Evolutionary conservation across 2,113 vertebrate genomes (phyloP), one percentile per base, ranked within the genome.

Genomic region (Notechis scutatus): DNA sequence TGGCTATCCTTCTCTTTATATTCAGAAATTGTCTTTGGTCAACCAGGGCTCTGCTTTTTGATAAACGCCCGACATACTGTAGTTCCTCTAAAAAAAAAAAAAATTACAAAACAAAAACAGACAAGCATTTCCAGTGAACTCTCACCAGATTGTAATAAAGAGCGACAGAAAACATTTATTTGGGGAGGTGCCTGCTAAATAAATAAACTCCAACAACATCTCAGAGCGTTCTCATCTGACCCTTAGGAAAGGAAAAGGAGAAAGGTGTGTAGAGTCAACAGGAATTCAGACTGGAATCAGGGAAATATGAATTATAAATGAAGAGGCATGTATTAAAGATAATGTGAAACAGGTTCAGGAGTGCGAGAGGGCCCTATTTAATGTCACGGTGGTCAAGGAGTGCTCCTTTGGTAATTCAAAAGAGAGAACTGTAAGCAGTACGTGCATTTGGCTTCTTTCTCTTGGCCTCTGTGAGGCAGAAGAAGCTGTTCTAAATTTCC

Each of bases 271-370:
- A 64, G 88, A 95, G 90, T 87, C 94, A 96, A 95, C 21, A 94
- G 93, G 90, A 92, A 93, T 91, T 57, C 50, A 94, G 94, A 91
- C 94, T 93, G 94, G 94, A 96, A 94, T 94, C 94, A 29, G 91
- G 94, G 59, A 91, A 45, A 23, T 87, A 85, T 96, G 91, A 96
- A 96, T 95, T 94, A 96, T 96, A 93, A 61, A 94, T 96, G 94
- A 94, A 95, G 93, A 92, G 59, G 9, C 91, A 95, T 96, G 93
- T 89, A 95, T 96, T 94, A 95, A 96, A 96, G 0, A 94, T 88
- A 89, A 94, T 93, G 93, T 94, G 91, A 89, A 74, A 87, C 15
- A 93, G 42, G 93, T 91, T 89, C 91, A 90, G 90, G 64, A 90
- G 91, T 52, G 89, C 81, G n/a, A 57, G 42, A 47, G 81, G 57